Base-by-base conservation (phyloP, 2,888 invertebrate genomes). In the Boloria euphrosyne region DNA sequence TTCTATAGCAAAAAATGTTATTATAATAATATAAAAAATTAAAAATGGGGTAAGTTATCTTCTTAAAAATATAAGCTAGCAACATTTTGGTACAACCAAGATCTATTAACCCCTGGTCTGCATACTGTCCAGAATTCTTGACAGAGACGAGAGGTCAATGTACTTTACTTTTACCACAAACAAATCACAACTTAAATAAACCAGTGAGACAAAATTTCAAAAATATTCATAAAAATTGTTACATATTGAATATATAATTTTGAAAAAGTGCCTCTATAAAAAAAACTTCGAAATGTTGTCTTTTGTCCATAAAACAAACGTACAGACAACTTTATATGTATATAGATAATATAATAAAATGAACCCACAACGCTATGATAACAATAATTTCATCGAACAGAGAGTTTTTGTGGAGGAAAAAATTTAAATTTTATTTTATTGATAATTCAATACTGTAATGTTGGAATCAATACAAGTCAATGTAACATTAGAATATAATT, bases 271-370 rank as follows among this genome's bases (percentile, higher is more conserved):
- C 7, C 10, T 47, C 5, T n/a, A 3, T 27, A 17, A 62, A 46
- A 46, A 31, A 17, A 22, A 16, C 14, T 64, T 58, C 52, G 52
- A 59, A 65, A 59, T 47, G 64, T 59, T 59, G 52, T 46, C 64
- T 52, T 46, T 17, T 64, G 46, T 52, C 58, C 38, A 65, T 65
- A 65, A 59, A 46, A 59, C 52, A 18, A 52, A 59, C 16, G 46
- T 65, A 65, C 50, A 64, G 58, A 59, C 52, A 47, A 58, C 46
- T 51, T 44, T 57, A 14, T 54, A n/a, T 44, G 55, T 38, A 63
- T 38, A 63, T 46, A 16, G 18, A 54, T 49, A 47, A 54, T 31
- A 54, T 49, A 47, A 54, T 31, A 38, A 38, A 54, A 16, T 17
- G 13, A 38, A 51, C 22, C 49, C 49, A 16, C 17, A 13, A 7